Evolutionary conservation across 2,113 vertebrate species (phyloP).

Genomic region (Felis chaus): DNA sequence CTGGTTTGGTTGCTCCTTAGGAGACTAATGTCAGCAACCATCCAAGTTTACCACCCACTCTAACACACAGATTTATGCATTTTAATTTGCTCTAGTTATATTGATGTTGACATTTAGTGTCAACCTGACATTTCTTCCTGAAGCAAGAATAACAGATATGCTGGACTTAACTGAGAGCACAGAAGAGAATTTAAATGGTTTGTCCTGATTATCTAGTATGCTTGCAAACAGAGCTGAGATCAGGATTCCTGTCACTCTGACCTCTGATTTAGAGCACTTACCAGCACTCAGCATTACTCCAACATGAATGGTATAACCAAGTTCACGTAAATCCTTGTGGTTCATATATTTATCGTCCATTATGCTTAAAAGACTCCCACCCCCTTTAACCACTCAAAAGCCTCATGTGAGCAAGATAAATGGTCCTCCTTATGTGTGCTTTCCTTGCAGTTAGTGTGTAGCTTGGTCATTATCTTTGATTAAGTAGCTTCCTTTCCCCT

Average conservation of each 20-base stretch:
- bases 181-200: conserved; percentile 6
- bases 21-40: not conserved
- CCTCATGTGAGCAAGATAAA: not conserved
- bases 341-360: not conserved
- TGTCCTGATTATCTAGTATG: not conserved
- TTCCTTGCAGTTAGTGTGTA: not conserved
- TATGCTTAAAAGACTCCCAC: not conserved
- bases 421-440: not conserved
- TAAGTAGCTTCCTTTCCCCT: not conserved
- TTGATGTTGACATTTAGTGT: not conserved
- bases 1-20: not conserved
- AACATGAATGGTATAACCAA: not conserved
- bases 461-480: not conserved
- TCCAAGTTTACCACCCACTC: not conserved
- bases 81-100: not conserved
- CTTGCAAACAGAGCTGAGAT: not conserved
- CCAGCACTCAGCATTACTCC: not conserved
- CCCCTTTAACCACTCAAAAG: not conserved
- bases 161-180: not conserved
- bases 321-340: not conserved
- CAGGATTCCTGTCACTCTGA: not conserved
- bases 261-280: not conserved
- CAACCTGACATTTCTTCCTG: not conserved
- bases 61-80: not conserved
- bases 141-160: not conserved